Conservation (phyloP, 2,797 vertebrate genomes). For the Rhabdophis nuchalis region DNA sequence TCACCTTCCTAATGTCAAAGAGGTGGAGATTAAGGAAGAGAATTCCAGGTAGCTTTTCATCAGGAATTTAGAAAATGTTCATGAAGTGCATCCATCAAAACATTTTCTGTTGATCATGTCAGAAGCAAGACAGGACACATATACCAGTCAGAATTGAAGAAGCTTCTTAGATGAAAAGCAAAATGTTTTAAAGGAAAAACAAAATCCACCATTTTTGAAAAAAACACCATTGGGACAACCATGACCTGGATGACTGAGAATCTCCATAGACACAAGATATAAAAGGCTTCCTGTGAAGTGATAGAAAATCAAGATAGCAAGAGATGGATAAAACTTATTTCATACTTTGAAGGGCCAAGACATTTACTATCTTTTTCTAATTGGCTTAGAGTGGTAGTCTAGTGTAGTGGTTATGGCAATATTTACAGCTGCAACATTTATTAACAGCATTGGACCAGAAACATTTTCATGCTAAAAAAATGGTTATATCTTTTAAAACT, state of each 20-base stretch:
- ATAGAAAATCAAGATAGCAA: slow-evolving; percentile 53
- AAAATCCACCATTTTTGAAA: too few relatives aligned
- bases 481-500: not conserved
- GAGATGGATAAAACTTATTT: slow-evolving; percentile 58
- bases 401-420: not conserved
- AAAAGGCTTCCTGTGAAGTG: slow-evolving; percentile 61
- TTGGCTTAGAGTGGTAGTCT: slow-evolving; percentile 23
- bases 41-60: slow-evolving; percentile 13
- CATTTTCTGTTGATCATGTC: slow-evolving; percentile 25
- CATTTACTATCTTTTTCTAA: slow-evolving; percentile 50
- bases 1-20: slow-evolving; percentile 11
- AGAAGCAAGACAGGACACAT: not conserved
- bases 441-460: too few relatives aligned
- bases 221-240: too few relatives aligned
- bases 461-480: too few relatives aligned
- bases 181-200: too few relatives aligned
- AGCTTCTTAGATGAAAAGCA: too few relatives aligned
- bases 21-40: not conserved
- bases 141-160: too few relatives aligned
- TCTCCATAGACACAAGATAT: not conserved
- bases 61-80: slow-evolving; percentile 31
- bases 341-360: slow-evolving; percentile 58
- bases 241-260: too few relatives aligned
- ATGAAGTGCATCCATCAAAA: slow-evolving; percentile 28
- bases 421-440: too few relatives aligned